Base-by-base conservation (phyloP, 1,140 invertebrate genomes). In the Stegodyphus dumicola region DNA sequence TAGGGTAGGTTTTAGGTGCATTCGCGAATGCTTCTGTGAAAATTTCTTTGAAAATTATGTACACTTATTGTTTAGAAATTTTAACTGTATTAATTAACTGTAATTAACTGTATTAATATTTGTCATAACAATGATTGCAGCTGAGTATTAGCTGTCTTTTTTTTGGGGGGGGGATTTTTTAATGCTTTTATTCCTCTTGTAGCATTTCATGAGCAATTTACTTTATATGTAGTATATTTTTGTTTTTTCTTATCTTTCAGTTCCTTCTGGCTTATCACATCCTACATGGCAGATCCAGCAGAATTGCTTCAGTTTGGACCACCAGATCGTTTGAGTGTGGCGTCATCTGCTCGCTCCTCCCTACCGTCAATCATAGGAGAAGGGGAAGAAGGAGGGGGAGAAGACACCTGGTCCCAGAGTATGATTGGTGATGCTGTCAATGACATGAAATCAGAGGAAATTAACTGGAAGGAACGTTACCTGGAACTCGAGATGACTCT, bases 401-500 rank as follows among this genome's bases (percentile, higher is more conserved):
- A 76, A 48, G 76, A 74, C 7, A 9, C 77, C 7, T 81, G 78
- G 78, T 64, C 52, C 6, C 77, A 65, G 54, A 60, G 75, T 13
- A 18, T 33, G 10, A 7, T 48, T 70, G 53, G n/a, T 64, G 83
- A 54, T 70, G 5, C 66, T 49, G 33, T 33, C 33, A 33, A 33
- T 33, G 3, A 33, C 33, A 33, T 33, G 33, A 87, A 84, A 13
- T 88, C 88, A 18, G 86, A 86, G 13, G 88, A 89, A n/a, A 87
- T 89, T 56, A 85, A 89, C 76, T 97, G 95, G 95, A 94, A 96
- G 90, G 94, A 96, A 89, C 92, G 95, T 48, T 97, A 95, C 89
- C 90, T 95, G 86, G 94, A 95, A 88, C 89, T 97, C 85, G 95
- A 96, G 89, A 89, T 95, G 87, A 95, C 96, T 88, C 91, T 96